Percentiles rank a stretch among this genome's conserved stretches.
Conservation (phyloP, 2,113 vertebrate genomes). For the Anser cygnoides region DNA sequence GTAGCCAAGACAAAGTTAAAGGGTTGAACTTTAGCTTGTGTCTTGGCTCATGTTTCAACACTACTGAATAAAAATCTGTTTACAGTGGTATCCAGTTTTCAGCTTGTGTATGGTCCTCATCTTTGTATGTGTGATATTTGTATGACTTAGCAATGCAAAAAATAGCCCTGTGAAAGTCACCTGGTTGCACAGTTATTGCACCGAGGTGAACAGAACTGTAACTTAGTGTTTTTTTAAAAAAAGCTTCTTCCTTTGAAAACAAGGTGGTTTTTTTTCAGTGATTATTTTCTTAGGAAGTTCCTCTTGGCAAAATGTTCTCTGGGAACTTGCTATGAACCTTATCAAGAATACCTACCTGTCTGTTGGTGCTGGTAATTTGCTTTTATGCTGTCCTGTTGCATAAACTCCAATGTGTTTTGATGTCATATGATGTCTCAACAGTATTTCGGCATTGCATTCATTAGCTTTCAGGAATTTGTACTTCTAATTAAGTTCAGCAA, state of each 20-base stretch:
- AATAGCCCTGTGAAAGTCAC: not conserved
- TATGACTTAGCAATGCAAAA: constrained; percentile 8
- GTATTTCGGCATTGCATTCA: not conserved
- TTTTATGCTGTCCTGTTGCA: not conserved
- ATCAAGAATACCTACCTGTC: constrained; percentile 35
- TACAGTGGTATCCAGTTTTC: constrained; percentile 6
- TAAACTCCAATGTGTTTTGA: not conserved
- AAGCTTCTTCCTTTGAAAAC: constrained; percentile 29
- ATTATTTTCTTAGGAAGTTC: constrained; percentile 74
- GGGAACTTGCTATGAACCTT: constrained; percentile 47
- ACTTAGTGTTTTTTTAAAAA: not conserved
- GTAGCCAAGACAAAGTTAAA: constrained; percentile 55
- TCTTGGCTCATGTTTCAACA: constrained; percentile 2
- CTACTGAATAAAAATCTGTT: constrained; percentile 38
- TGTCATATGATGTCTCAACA: not conserved
- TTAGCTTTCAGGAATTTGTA: not conserved
- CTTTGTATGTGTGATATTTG: not conserved
- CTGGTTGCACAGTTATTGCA: not conserved
- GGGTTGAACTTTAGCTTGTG: constrained; percentile 33
- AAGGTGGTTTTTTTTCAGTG: not conserved
- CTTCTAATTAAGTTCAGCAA: not conserved
- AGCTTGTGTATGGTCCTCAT: not conserved
- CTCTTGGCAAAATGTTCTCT: constrained; percentile 64
- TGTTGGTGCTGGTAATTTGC: not conserved
- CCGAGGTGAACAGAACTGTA: not conserved